Evolutionary conservation across 2,797 vertebrate species (phyloP), one percentile per base, ranked within the genome.

Genomic region (Heteromormyrus szaboi): DNA sequence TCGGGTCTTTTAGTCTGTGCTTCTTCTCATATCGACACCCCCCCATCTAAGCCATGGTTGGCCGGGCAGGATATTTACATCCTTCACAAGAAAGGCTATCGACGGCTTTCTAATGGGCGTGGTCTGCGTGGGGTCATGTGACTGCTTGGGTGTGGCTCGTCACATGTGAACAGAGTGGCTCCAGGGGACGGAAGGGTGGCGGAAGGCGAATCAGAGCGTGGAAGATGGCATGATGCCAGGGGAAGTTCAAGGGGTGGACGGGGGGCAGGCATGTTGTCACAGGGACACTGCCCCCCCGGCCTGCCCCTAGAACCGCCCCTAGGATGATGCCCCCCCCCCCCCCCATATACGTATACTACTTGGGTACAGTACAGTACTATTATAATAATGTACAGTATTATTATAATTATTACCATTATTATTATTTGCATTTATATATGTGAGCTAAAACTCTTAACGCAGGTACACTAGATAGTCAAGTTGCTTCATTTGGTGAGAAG

Each of bases 121-220:
- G 95, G 94, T 93, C 95, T 93, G 94, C 95, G 95, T 94, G 93
- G 93, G 92, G 93, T 93, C 93, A 93, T 94, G 94, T 93, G 94
- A 95, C 94, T 95, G 92, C 93, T 93, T 93, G 93, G 92, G 92
- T 94, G 93, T 90, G 89, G 92, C 85, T 72, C 83, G 65, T 85
- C 51, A 72, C 79, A 17, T 51, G 51, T 33, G 1, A 48, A 72
- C 81, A 22, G 6, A 22, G n/a, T 11, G 41, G 29, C 33, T 12
- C 9, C 33, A 19, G 51, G 88, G 37, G 51, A 44, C 76, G 17
- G 88, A 83, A 56, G 19, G 19, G 41, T 44, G 51, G 37, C 4
- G 11, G 50, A 81, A 54, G 25, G 65, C 2, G 19, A 50, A n/a
- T 22, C 25, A 37, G 87, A 50, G 87, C 2, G 25, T 88, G 50